These are phyloP conservation scores for Mola mola DNA, from an alignment of 2,113 vertebrate species.

Conservation along the genomic window DNA sequence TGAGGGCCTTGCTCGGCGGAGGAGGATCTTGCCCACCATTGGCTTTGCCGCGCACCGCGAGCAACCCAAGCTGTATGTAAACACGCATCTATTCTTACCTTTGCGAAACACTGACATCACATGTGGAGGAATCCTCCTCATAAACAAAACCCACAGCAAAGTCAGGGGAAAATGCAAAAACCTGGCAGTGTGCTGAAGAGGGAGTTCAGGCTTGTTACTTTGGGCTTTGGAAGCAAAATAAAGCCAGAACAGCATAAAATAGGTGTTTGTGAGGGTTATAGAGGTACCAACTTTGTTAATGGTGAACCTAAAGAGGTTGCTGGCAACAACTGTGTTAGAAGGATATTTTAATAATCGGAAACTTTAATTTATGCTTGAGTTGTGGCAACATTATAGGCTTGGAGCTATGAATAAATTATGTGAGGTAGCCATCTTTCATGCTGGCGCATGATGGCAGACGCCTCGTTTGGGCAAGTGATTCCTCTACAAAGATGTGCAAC, in stretches of 20 bases:
- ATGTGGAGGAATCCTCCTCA: slow-evolving; percentile 11
- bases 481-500: too few species aligned
- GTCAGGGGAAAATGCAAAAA: slow-evolving; percentile 11
- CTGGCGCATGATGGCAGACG: too few species aligned
- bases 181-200: background rate
- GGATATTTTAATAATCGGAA: too few species aligned
- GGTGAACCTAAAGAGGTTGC: too few species aligned
- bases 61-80: slow-evolving; percentile 1
- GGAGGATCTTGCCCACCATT: slow-evolving; percentile 5
- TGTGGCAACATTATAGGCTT: too few species aligned
- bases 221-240: background rate
- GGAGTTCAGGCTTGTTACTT: background rate
- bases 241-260: background rate
- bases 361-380: too few species aligned
- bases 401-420: too few species aligned
- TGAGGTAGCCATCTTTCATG: too few species aligned
- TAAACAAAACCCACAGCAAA: slow-evolving; percentile 28
- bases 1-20: slow-evolving; percentile 18
- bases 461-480: too few species aligned
- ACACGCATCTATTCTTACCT: background rate
- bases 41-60: background rate
- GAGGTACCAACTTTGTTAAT: too few species aligned
- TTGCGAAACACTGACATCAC: slow-evolving; percentile 40
- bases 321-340: too few species aligned
- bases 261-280: background rate